These are phyloP conservation scores for Drosophila parvula DNA, from an alignment of 1,140 invertebrate species.

Conservation along the genomic window DNA sequence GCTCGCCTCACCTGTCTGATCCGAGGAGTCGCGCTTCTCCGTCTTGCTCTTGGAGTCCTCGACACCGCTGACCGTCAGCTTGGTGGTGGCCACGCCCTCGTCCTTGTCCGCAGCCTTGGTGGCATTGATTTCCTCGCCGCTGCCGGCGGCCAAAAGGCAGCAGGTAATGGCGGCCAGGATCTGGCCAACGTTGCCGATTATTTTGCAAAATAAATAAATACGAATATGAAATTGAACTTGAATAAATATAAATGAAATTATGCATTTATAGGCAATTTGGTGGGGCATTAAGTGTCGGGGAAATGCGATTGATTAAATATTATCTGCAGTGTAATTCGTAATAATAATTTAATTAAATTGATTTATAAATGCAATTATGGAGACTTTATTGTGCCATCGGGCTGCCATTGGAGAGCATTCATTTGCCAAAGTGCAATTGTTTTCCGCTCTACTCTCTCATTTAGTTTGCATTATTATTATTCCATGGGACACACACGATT, in stretches of 20 bases:
- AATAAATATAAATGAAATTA: neutral
- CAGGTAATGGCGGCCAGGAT: conserved; percentile 37
- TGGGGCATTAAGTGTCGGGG: conserved; percentile 9
- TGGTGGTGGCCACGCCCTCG: conserved; percentile 47
- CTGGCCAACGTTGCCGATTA: conserved; percentile 5
- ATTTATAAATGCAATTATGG: conserved; percentile 75
- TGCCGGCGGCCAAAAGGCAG: conserved; percentile 29
- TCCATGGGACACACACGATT: conserved; percentile 37
- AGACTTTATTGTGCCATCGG: conserved; percentile 28
- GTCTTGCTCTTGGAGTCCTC: conserved; percentile 71
- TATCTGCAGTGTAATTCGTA: conserved; percentile 52
- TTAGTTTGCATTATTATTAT: conserved; percentile 38
- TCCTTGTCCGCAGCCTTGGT: conserved; percentile 26
- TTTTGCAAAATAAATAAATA: neutral
- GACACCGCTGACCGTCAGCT: conserved; percentile 49
- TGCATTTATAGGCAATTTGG: conserved; percentile 21
- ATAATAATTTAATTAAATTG: conserved; percentile 75
- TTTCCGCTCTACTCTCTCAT: conserved; percentile 32
- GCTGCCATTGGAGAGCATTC: conserved; percentile 1
- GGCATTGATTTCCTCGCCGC: conserved; percentile 45
- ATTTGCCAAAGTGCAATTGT: conserved; percentile 35
- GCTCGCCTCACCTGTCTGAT: conserved; percentile 59
- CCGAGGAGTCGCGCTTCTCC: conserved; percentile 72
- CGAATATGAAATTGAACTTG: neutral
- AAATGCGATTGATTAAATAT: conserved; percentile 48